phyloP scores from a whole-genome alignment of 1,140 invertebrate genomes.

The Drosophila jambulina region DNA sequence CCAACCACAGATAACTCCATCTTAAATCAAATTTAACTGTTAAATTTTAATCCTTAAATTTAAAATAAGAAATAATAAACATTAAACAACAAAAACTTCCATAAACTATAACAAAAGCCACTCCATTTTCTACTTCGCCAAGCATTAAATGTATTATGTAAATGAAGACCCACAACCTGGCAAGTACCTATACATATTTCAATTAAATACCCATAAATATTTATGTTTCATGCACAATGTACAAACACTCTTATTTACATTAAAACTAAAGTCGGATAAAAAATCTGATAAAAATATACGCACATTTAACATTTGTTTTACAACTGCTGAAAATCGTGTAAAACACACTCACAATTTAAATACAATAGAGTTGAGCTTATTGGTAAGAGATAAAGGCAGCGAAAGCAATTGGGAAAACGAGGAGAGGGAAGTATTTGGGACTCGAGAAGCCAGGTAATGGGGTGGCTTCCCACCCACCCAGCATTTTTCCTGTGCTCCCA shows the following conservation, averaged over 20 bases:
- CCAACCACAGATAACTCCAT: background rate
- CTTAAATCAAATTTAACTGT: background rate
- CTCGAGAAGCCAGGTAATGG: conserved; percentile 3
- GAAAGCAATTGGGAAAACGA: background rate
- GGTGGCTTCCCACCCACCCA: background rate
- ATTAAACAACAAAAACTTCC: background rate
- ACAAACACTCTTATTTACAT: background rate
- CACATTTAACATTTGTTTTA: conserved; percentile 7
- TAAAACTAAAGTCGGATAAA: conserved; percentile 4
- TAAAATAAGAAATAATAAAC: background rate
- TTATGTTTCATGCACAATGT: conserved; percentile 4
- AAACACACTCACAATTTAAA: conserved; percentile 7
- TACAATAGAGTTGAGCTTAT: background rate
- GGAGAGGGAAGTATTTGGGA: background rate
- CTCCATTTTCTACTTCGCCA: background rate
- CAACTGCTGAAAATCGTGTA: conserved; percentile 7
- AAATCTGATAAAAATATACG: background rate
- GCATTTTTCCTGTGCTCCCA: conserved; percentile 3
- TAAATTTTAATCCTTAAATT: too few relatives aligned
- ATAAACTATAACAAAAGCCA: background rate
- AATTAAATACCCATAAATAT: background rate
- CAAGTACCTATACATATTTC: background rate
- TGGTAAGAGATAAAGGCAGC: conserved; percentile 11
- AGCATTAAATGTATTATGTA: conserved; percentile 7
- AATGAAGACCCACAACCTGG: background rate